Evolutionary conservation across 2,113 vertebrate genomes (phyloP).

Genomic region (Bucco capensis): DNA sequence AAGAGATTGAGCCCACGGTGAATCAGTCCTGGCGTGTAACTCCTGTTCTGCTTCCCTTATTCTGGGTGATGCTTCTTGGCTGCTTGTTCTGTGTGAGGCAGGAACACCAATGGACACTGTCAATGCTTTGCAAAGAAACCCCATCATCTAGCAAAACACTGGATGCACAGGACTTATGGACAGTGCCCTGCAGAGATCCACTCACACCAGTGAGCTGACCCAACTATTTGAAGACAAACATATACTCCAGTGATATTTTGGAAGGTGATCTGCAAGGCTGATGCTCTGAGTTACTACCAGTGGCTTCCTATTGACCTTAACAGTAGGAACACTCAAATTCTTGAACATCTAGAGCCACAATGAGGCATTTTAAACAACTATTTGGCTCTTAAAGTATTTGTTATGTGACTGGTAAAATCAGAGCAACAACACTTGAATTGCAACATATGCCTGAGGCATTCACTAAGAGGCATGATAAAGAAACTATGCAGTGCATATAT

Average conservation of each 20-base stretch:
- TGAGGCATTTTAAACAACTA: neutral
- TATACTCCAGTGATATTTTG: neutral
- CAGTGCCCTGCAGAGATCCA: neutral
- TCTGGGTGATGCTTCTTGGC: neutral
- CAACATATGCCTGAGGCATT: neutral
- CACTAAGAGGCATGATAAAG: neutral
- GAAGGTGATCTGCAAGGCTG: neutral
- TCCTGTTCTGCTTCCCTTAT: neutral
- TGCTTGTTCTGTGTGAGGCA: neutral
- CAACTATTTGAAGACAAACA: neutral
- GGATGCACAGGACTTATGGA: fast-evolving
- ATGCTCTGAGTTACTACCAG: neutral
- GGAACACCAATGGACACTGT: neutral
- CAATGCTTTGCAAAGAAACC: neutral
- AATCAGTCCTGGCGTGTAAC: neutral
- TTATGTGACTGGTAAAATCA: neutral
- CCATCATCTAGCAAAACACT: neutral
- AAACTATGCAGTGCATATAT: neutral
- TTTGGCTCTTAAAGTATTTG: neutral
- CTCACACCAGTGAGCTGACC: neutral
- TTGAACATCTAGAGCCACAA: neutral
- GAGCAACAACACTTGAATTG: neutral
- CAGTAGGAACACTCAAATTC: neutral
- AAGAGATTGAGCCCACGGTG: neutral
- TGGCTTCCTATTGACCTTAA: neutral